Evolutionary conservation across 2,113 vertebrate species (phyloP).

Genomic region (Halichoeres trimaculatus): DNA sequence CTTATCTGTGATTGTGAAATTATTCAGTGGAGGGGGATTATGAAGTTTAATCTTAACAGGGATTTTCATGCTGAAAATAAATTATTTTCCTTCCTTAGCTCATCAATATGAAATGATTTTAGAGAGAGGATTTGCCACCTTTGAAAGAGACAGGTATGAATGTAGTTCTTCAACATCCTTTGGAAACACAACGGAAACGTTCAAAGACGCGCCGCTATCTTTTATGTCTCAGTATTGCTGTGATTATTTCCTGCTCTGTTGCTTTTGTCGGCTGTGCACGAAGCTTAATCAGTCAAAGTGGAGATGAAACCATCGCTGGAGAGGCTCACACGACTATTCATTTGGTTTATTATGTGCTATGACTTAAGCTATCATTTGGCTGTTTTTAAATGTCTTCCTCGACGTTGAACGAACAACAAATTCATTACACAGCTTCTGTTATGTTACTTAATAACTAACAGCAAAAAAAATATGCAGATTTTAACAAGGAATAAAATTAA

Average conservation of each 20-base stretch:
- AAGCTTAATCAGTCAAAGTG: conserved; percentile 55
- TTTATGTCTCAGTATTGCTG: conserved; percentile 17
- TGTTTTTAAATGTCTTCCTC: conserved; percentile 18
- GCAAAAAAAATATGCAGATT: conserved; percentile 42
- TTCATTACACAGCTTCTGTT: conserved; percentile 32
- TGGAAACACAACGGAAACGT: conserved; percentile 26
- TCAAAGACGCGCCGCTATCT: not conserved
- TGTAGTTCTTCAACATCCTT: conserved; percentile 34
- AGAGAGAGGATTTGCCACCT: conserved; percentile 48
- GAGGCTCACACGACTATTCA: conserved; percentile 26
- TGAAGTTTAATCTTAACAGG: conserved; percentile 68
- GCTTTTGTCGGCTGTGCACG: conserved; percentile 30
- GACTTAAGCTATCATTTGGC: conserved; percentile 12
- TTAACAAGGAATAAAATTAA: conserved; percentile 42
- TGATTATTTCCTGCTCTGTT: conserved; percentile 50
- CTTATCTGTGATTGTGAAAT: conserved; percentile 64
- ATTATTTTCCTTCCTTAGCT: conserved; percentile 47
- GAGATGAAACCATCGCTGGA: conserved; percentile 47
- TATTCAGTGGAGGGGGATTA: conserved; percentile 71
- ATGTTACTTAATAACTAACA: conserved; percentile 46
- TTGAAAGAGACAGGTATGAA: conserved; percentile 43
- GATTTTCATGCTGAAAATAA: conserved; percentile 63
- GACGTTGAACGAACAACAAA: conserved; percentile 37
- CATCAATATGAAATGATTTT: conserved; percentile 59
- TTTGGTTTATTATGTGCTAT: conserved; percentile 34